A percentile compares a stretch with the other conserved stretches of the same genome.
These are phyloP conservation scores for Drosophila grimshawi DNA, from an alignment of 1,140 invertebrate species.

Conservation along the genomic window DNA sequence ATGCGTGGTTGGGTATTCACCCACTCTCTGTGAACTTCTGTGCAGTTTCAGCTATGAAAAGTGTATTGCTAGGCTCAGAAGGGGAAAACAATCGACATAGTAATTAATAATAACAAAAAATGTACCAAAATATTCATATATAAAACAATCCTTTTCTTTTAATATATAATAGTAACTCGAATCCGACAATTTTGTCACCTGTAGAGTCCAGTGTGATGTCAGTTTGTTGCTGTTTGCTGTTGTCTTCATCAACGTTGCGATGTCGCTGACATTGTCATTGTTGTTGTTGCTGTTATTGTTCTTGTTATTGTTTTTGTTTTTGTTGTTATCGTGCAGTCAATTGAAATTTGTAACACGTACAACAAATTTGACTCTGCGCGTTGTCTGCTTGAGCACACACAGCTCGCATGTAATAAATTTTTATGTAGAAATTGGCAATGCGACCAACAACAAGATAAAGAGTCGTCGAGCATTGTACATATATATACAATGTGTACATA, in stretches of 20 bases:
- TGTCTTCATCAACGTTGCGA: conserved; percentile 22
- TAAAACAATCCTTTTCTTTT: no score
- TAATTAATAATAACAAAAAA: no score
- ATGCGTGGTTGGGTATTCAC: not conserved
- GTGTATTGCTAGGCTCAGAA: not conserved
- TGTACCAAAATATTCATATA: no score
- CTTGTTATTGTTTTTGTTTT: conserved; percentile 18
- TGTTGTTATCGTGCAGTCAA: conserved; percentile 41
- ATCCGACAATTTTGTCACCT: conserved; percentile 42
- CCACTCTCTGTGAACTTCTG: not conserved
- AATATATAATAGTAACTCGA: no score
- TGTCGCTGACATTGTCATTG: not conserved
- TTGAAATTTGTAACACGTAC: conserved; percentile 59
- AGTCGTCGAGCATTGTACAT: not conserved
- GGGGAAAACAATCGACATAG: no score
- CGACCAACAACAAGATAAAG: conserved; percentile 42
- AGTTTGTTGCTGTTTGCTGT: conserved; percentile 25
- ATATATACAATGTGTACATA: not conserved
- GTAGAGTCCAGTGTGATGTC: conserved; percentile 15
- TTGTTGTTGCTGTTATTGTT: not conserved
- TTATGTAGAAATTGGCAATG: conserved; percentile 59
- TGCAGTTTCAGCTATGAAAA: no score
- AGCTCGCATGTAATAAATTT: conserved; percentile 46
- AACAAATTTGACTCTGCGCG: conserved; percentile 49
- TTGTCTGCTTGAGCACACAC: conserved; percentile 17